phyloP scores from a whole-genome alignment of 2,888 invertebrate species.

The Hanleya hanleyi region DNA sequence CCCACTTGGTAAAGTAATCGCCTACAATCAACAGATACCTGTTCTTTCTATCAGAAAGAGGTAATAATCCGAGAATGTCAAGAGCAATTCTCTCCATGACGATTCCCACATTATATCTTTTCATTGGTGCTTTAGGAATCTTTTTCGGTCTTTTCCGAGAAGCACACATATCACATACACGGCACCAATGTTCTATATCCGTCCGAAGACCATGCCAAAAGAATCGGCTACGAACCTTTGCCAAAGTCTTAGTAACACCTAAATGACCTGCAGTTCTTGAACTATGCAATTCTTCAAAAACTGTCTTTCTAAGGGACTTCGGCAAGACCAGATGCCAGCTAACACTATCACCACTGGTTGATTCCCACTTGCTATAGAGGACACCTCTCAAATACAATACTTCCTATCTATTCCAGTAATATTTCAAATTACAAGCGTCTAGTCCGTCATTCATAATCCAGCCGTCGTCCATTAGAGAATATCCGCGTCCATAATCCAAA shows the following conservation, averaged over 20 bases:
- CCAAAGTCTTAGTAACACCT: background rate
- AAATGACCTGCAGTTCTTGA: slow-evolving; percentile 18
- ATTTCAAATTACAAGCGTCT: no score
- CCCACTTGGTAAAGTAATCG: slow-evolving; percentile 17
- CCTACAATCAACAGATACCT: slow-evolving; percentile 32
- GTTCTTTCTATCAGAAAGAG: slow-evolving; percentile 21
- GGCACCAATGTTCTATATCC: slow-evolving; percentile 21
- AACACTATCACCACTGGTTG: background rate
- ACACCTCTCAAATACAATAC: slow-evolving; percentile 1
- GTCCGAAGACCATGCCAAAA: slow-evolving; percentile 17
- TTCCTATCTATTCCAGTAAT: slow-evolving; percentile 13
- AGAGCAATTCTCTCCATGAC: slow-evolving; percentile 28
- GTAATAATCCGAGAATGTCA: slow-evolving; percentile 26
- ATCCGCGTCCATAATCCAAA: no score
- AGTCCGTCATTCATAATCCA: no score
- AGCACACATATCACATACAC: slow-evolving; percentile 28
- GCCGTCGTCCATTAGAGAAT: no score
- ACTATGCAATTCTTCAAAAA: slow-evolving; percentile 7
- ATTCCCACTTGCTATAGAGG: background rate
- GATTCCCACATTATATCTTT: slow-evolving; percentile 25
- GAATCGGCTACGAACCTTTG: background rate
- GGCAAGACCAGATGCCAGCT: background rate
- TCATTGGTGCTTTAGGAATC: slow-evolving; percentile 18
- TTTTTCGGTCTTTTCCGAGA: slow-evolving; percentile 15
- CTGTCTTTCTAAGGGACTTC: background rate